Evolutionary conservation across 2,888 invertebrate species (phyloP).

Genomic region (Rhodophaea formosa): DNA sequence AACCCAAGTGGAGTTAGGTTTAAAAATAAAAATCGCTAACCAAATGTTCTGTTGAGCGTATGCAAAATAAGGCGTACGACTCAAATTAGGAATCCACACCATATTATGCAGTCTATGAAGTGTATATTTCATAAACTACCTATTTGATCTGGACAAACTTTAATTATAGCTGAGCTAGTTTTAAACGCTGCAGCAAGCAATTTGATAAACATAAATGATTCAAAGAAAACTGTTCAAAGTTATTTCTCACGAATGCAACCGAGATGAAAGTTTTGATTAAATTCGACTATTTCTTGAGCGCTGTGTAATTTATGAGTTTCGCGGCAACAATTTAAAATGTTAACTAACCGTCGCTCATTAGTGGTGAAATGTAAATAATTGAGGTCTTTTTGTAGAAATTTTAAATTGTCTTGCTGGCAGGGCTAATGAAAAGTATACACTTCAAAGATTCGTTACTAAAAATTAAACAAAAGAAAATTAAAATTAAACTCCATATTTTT

Average conservation of each 20-base stretch:
- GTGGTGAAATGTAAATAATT: not conserved
- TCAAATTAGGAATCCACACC: no score
- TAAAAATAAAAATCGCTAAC: no score
- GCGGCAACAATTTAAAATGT: not conserved
- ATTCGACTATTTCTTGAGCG: not conserved
- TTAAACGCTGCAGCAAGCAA: not conserved
- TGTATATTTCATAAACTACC: no score
- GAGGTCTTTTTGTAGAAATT: not conserved
- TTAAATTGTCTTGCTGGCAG: not conserved
- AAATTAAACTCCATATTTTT: no score
- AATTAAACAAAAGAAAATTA: not conserved
- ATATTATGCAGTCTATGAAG: no score
- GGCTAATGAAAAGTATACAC: not conserved
- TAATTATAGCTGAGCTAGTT: no score
- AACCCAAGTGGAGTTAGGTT: no score
- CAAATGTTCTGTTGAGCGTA: no score
- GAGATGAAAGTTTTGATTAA: not conserved
- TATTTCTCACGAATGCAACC: not conserved
- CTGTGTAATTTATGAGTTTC: not conserved
- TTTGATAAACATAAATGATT: not conserved
- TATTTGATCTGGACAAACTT: no score
- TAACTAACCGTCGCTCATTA: not conserved
- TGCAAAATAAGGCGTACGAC: no score
- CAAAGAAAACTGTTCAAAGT: not conserved
- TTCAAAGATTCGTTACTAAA: not conserved